phyloP scores from a whole-genome alignment of 2,888 invertebrate species.

The Aporophyla lueneburgensis region DNA sequence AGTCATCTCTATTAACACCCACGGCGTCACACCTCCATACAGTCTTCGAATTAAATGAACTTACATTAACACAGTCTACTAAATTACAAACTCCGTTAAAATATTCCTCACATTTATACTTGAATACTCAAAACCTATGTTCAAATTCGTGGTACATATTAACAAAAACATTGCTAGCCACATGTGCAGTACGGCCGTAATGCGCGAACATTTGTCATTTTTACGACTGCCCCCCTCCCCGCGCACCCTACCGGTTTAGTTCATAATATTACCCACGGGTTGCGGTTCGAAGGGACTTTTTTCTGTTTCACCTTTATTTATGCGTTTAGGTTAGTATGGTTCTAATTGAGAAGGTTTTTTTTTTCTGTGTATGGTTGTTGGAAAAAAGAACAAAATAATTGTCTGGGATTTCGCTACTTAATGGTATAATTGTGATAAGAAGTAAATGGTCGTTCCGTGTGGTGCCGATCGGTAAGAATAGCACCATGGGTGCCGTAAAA shows the following conservation, averaged over 20 bases:
- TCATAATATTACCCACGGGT: conserved; percentile 65
- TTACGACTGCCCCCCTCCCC: conserved; percentile 63
- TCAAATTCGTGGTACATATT: conserved; percentile 65
- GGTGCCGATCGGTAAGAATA: too few relatives aligned
- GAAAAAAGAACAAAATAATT: not conserved
- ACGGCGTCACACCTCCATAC: not conserved
- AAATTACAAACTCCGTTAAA: conserved; percentile 4
- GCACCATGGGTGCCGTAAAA: too few relatives aligned
- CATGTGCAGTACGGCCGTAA: conserved; percentile 68
- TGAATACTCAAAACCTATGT: conserved; percentile 62
- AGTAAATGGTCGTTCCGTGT: too few relatives aligned
- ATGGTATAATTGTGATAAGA: too few relatives aligned
- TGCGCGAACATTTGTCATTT: conserved; percentile 72
- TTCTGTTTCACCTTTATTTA: conserved; percentile 54
- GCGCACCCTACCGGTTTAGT: conserved; percentile 62
- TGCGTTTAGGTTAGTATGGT: conserved; percentile 39
- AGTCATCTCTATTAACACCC: too few relatives aligned
- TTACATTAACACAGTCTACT: not conserved
- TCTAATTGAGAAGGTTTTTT: conserved; percentile 45
- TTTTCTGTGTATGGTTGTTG: not conserved
- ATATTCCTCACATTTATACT: conserved; percentile 27
- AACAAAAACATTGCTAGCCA: conserved; percentile 68
- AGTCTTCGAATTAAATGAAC: not conserved
- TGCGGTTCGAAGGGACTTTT: conserved; percentile 44
- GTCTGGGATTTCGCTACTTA: not conserved